Evolutionary conservation across 2,113 vertebrate species (phyloP), one percentile per base, ranked within the genome.

Genomic region (Phyllostomus discolor): DNA sequence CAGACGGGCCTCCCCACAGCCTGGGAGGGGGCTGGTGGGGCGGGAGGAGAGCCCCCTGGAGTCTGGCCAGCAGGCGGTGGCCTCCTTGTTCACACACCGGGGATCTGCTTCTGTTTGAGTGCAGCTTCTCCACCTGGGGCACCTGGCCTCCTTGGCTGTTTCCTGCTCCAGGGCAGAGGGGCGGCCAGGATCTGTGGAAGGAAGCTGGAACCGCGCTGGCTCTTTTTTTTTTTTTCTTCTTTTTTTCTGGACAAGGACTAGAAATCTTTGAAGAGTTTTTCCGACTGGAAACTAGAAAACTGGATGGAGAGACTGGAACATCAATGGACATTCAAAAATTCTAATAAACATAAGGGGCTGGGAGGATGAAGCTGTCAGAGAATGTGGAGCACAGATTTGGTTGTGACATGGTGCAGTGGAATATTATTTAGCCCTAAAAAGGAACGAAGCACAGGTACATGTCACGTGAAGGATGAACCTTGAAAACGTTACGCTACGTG

Each of bases 31-130:
- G 88, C 33, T 33, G 24, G 70, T 28, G 14, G 70, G 72, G n/a
- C 10, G 87, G 76, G 67, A 75, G 82, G 95, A 92, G 92, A 97
- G 96, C 76, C 94, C 87, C 81, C 84, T 94, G 96, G 96, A 95
- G 82, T 52, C 85, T 15, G 11, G 96, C 96, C 97, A 94, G 91
- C 70, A 12, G 84, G 73, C 88, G 10, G 54, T 38, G 67, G 66
- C 82, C 20, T 83, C 83, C 76, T 88, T 64, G 88, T 90, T 85
- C 97, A 94, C 84, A 78, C 54, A 73, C 94, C 33, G 50, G 79
- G 91, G 89, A 75, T 26, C 88, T 1, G 0, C 54, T 82, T 90
- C 76, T 83, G 72, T 92, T 69, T 80, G 85, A 75, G 66, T 59
- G 43, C 0, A 54, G 91, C 91, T 94, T 93, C 78, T 97, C 88